These are phyloP conservation scores for Psophia crepitans DNA, from an alignment of 2,113 vertebrate species.

Conservation along the genomic window DNA sequence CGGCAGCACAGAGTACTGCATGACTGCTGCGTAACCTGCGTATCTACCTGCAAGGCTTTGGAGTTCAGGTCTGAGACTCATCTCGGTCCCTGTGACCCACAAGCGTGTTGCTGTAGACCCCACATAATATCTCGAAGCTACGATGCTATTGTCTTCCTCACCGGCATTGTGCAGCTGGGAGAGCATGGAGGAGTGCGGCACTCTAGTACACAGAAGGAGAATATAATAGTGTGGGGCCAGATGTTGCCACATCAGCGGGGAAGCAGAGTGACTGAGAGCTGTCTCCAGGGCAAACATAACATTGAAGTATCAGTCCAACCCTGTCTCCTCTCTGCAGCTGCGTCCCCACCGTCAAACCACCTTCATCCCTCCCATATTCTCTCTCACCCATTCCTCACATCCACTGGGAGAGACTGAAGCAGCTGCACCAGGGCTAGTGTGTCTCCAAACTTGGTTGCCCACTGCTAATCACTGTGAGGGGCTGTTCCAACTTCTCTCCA, in stretches of 20 bases:
- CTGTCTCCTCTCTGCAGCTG: not conserved
- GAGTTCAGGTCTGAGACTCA: rapidly evolving
- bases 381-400: not conserved
- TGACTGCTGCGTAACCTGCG: rapidly evolving
- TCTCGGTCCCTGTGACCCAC: not conserved
- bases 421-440: not conserved
- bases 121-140: rapidly evolving
- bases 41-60: rapidly evolving
- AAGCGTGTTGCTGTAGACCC: not conserved
- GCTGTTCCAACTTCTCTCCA: not conserved
- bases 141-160: not conserved
- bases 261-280: not conserved
- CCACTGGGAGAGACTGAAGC: not conserved
- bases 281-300: not conserved
- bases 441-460: not conserved
- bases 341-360: not conserved
- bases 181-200: rapidly evolving
- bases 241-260: not conserved
- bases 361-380: not conserved
- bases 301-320: rapidly evolving
- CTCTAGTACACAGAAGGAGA: rapidly evolving
- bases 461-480: not conserved
- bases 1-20: rapidly evolving
- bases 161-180: not conserved
- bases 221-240: not conserved